Base-by-base conservation (phyloP, 2,113 vertebrate species). In the Otolemur garnettii region DNA sequence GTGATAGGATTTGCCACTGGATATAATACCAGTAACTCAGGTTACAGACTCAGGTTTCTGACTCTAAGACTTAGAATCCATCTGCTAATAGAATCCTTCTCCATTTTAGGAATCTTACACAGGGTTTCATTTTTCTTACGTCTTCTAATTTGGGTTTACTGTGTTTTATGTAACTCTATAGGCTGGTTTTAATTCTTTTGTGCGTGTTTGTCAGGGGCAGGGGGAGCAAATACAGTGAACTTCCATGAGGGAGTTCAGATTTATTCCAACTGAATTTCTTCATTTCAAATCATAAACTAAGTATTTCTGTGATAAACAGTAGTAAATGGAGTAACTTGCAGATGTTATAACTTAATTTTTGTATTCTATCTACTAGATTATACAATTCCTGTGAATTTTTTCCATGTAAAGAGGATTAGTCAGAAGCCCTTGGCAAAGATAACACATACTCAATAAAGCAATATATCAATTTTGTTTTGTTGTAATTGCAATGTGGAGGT, bases 361-460 rank as follows among this genome's bases (percentile, higher is more conserved):
- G 7, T 2, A 72, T 88, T 89, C 33, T 28, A 2, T 50, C n/a
- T 87, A 38, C 12, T 55, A 64, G 22, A 14, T 59, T 66, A 90
- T 22, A n/a, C 14, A 74, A 86, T 15, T 64, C 1, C 2, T 87
- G 7, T 74, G 55, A 35, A n/a, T 50, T 86, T 53, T 80, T 93
- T 71, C 59, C 30, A 55, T 35, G 14, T 84, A 35, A 64, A 90
- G 90, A 57, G 6, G 92, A 59, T 77, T 93, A 81, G 79, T 81
- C 62, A 86, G 62, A 94, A 84, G 19, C 45, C 85, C n/a, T 85
- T 83, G 7, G 19, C 15, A 83, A 97, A 87, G 55, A 60, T 42
- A 89, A 83, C 7, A 53, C 28, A 72, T 75, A 45, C 69, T 87
- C 12, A 66, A 69, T 38, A 60, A 82, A 81, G 15, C 6, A 42